phyloP scores from a whole-genome alignment of 2,113 vertebrate species.

The Serinus canaria region DNA sequence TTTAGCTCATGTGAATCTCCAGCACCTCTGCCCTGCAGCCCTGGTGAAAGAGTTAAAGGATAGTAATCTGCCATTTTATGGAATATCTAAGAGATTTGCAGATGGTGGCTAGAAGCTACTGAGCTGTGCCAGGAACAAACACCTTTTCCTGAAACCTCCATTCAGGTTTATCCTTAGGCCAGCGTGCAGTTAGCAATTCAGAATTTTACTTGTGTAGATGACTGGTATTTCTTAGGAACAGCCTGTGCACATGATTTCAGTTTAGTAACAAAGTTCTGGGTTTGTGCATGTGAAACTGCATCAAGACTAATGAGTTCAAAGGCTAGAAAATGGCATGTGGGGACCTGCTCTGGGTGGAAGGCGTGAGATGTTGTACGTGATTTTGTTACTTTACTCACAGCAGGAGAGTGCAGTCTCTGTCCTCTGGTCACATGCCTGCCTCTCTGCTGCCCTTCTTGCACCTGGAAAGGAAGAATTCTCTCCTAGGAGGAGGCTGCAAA shows the following conservation, averaged over 20 bases:
- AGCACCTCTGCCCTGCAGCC: not conserved
- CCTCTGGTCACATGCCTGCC: fast-evolving
- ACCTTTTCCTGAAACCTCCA: not conserved
- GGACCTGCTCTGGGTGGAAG: not conserved
- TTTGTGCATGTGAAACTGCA: not conserved
- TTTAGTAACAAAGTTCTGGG: not conserved
- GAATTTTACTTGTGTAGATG: not conserved
- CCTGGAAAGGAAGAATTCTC: not conserved
- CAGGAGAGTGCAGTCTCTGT: not conserved
- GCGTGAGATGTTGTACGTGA: not conserved
- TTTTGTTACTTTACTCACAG: not conserved
- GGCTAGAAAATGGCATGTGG: not conserved
- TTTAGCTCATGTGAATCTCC: not conserved
- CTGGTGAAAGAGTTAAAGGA: not conserved
- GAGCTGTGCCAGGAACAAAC: not conserved
- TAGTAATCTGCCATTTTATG: not conserved
- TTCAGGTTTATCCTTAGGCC: not conserved
- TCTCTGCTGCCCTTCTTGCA: not conserved
- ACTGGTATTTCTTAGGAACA: not conserved
- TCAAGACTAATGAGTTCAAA: not conserved
- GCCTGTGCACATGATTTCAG: not conserved
- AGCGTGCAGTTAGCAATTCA: not conserved
- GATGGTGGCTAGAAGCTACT: not conserved
- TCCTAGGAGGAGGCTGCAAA: not conserved
- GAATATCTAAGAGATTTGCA: not conserved